phyloP scores from a whole-genome alignment of 2,797 vertebrate species.

The Sebastes itinus region DNA sequence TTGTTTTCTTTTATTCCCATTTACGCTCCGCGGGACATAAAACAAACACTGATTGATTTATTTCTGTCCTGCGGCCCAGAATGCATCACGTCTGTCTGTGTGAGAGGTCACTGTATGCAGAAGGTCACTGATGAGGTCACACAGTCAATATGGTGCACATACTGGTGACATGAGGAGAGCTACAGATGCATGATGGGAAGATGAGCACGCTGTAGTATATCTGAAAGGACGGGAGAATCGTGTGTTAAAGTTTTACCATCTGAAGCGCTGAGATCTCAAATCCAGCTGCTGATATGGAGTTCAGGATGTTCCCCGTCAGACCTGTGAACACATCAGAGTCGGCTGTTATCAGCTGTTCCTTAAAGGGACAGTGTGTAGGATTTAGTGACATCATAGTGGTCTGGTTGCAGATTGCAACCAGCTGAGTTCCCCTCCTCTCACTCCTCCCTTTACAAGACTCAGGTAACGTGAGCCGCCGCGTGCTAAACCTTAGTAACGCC shows the following conservation, averaged over 20 bases:
- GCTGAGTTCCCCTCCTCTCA: too few relatives aligned
- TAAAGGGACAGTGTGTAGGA: not conserved
- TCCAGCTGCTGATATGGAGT: conserved; percentile 86
- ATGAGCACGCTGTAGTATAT: too few relatives aligned
- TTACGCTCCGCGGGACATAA: not conserved
- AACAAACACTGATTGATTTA: conserved; percentile 50
- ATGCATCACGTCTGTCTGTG: conserved; percentile 48
- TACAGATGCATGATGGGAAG: too few relatives aligned
- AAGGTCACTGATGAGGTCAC: conserved; percentile 48
- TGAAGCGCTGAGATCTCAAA: conserved; percentile 94
- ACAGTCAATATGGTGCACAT: conserved; percentile 35
- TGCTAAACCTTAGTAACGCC: too few relatives aligned
- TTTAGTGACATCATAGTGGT: too few relatives aligned
- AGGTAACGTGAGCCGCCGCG: too few relatives aligned
- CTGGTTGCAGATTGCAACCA: too few relatives aligned
- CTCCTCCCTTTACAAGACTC: too few relatives aligned
- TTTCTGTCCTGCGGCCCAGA: conserved; percentile 33
- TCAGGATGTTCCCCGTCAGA: conserved; percentile 90
- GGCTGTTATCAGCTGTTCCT: not conserved
- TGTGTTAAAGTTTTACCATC: conserved; percentile 84
- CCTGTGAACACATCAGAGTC: conserved; percentile 78
- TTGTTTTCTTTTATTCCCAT: not conserved
- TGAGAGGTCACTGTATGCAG: conserved; percentile 50
- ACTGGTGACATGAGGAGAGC: conserved; percentile 11
- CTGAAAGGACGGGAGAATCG: not conserved